Evolutionary conservation across 1,140 invertebrate genomes (phyloP).

Genomic region (Elysia chlorotica): DNA sequence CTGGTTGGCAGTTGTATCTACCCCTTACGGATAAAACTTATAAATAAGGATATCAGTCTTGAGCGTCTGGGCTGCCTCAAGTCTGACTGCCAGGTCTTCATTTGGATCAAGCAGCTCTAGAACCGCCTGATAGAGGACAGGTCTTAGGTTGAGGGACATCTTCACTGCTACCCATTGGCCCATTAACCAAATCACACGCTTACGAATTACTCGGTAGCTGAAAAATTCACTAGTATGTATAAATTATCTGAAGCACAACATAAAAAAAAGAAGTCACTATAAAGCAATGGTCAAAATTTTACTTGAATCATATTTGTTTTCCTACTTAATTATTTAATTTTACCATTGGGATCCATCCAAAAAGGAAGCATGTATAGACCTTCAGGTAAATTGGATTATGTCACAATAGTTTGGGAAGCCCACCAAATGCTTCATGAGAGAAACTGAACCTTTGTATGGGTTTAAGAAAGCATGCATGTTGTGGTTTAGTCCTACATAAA

Average conservation of each 20-base stretch:
- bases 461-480: too few species aligned
- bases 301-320: neutral
- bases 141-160: constrained; percentile 77
- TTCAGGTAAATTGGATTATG: neutral
- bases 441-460: too few species aligned
- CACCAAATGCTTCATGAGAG: too few species aligned
- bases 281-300: neutral
- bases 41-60: constrained; percentile 69
- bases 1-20: too few species aligned
- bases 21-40: too few species aligned
- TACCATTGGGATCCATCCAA: too few species aligned
- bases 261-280: neutral
- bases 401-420: too few species aligned
- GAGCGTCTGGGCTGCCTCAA: constrained; percentile 79
- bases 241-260: neutral
- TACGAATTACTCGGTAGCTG: constrained; percentile 86
- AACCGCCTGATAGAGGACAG: constrained; percentile 80
- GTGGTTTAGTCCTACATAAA: too few species aligned
- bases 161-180: constrained; percentile 87
- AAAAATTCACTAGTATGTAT: neutral
- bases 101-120: constrained; percentile 67
- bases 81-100: constrained; percentile 79
- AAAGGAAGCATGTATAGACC: neutral
- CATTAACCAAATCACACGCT: constrained; percentile 87
- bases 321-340: too few species aligned